Base-by-base conservation (phyloP, 2,888 invertebrate genomes). In the Xylocampa areola region DNA sequence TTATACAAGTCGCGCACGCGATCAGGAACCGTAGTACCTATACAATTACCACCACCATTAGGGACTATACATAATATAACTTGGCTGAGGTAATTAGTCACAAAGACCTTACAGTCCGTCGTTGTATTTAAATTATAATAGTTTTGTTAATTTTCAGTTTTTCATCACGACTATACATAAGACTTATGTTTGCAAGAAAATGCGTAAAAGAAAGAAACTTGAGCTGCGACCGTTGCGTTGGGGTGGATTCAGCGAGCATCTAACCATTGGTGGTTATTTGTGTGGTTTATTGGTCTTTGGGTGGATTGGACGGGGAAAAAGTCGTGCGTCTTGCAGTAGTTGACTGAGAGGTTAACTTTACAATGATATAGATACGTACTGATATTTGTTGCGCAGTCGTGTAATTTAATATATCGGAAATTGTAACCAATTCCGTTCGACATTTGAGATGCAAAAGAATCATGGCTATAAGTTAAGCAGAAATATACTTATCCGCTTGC, bases 1-100 rank as follows among this genome's bases (percentile, higher is more conserved):
- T 41, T 50, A 51, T 43, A 53, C 39, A 63, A 47, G 36, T 54
- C 35, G 29, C 45, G 44, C 73, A 73, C 54, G 65, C 69, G 68
- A 68, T 49, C 50, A 29, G 35, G 33, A 50, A 36, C 36, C 41
- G 16, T 48, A 40, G 53, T 51, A n/a, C n/a, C n/a, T n/a, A 45
- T 60, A 40, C 41, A 53, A 59, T 72, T 64, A 51, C 36, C 30
- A 48, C 35, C 43, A 58, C 52, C 50, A 68, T 41, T 21, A 57
- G 8, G 11, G 32, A 7, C 13, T 14, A 25, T 61, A 25, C 29
- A 21, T 16, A 25, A 36, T 43, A 37, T 41, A 39, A 29, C 35
- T 30, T 51, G n/a, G 40, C 6, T 23, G 23, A 25, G 8, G 7
- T 4, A 4, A 23, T 23, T 7, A 8, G 8, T 25, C 6, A 25